Conservation (phyloP, 2,113 vertebrate genomes). For the Poecile atricapillus region DNA sequence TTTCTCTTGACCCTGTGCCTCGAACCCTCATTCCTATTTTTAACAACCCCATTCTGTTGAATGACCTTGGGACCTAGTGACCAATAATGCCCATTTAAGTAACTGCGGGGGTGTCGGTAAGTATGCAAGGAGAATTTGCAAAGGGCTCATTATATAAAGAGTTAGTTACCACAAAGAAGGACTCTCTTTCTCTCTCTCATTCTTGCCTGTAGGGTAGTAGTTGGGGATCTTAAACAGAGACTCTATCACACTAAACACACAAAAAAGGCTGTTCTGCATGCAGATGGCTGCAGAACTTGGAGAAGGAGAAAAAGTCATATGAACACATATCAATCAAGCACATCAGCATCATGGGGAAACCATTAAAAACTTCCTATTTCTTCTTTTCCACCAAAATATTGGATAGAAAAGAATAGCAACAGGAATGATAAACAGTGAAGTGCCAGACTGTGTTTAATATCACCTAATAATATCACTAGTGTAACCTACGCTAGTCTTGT, state of each 20-base stretch:
- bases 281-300: neutral
- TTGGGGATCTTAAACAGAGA: neutral
- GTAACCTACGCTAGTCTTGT: neutral
- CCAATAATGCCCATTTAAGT: slow-evolving; percentile 68
- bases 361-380: neutral
- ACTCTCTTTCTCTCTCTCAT: neutral
- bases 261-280: neutral
- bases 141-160: slow-evolving; percentile 41
- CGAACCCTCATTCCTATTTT: slow-evolving; percentile 65
- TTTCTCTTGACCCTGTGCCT: slow-evolving; percentile 64
- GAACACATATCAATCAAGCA: neutral
- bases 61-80: slow-evolving; percentile 59
- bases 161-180: slow-evolving; percentile 25
- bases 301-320: neutral
- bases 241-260: neutral
- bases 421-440: neutral
- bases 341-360: neutral
- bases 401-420: neutral
- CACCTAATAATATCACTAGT: too few species aligned
- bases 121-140: slow-evolving; percentile 58
- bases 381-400: neutral
- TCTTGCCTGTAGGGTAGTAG: neutral
- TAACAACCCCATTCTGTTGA: slow-evolving; percentile 62
- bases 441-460: neutral
- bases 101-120: slow-evolving; percentile 32